Base-by-base conservation (phyloP, 2,113 vertebrate species). In the Rhinolophus sinicus region DNA sequence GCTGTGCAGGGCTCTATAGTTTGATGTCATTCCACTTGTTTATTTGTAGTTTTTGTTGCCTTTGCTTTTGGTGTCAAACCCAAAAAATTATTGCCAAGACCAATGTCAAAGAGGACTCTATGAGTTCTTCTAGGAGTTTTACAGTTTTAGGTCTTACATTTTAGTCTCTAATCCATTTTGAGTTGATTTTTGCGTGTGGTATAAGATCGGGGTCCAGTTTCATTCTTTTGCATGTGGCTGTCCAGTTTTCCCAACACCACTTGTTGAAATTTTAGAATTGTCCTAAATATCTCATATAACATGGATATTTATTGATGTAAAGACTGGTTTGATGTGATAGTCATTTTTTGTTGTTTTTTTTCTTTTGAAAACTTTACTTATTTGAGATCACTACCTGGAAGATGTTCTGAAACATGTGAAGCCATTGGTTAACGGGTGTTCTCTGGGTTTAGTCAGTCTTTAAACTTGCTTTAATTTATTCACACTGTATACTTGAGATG, bases 401-500 rank as follows among this genome's bases (percentile, higher is more conserved):
- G 58, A 24, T 33, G 35, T 88, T 80, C 33, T 35, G 28, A 54
- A 89, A 92, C 28, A 44, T 30, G 8, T 24, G 33, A 93, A 80
- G 18, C 21, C n/a, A 73, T 40, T 14, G 38, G 75, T 67, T 47
- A 90, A 35, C 19, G 84, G 33, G 26, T 75, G 4, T 88, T 94
- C 47, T 64, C 18, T 92, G 80, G 30, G 72, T 94, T 76, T 88
- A 33, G 80, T 16, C 8, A 14, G 35, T 38, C 54, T 50, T 94
- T 65, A 90, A 85, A 28, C 6, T 70, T 82, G 26, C 58, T 88
- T 87, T 93, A 69, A n/a, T 94, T 50, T 83, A 40, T 88, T 89
- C 60, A 77, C 22, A 58, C 33, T 67, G 0, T 95, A 87, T n/a
- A 87, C 15, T 62, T 65, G 35, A 82, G 56, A n/a, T 72, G 38